Evolutionary conservation across 2,113 vertebrate genomes (phyloP), one percentile per base, ranked within the genome.

Genomic region (Ramphastos sulfuratus): DNA sequence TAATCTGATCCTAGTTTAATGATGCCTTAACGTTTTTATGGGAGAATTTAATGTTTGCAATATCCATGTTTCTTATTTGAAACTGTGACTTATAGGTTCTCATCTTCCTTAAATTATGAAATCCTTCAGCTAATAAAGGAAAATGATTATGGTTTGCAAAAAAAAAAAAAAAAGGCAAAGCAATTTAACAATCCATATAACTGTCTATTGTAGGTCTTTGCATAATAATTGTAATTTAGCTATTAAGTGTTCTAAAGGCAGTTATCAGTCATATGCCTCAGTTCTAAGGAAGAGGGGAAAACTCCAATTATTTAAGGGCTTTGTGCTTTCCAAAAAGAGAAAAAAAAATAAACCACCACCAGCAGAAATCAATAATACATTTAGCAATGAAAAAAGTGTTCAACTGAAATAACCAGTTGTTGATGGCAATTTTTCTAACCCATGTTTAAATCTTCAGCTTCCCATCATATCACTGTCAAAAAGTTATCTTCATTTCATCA

Each of bases 21-120:
- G 98, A 98, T 97, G 98, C 98, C 97, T 98, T 98, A 98, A 98
- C 97, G 96, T 97, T 98, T 98, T 98, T 98, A 98, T 98, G 98
- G 97, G 92, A 84, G 96, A 97, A 97, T 98, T 98, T 98, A 98
- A 98, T 98, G 97, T 98, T 98, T 98, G 97, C 97, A 98, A 98
- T 98, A 98, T 98, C 98, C 97, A 97, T 97, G 96, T 97, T 98
- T 97, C 97, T 98, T 98, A 98, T 98, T 98, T 97, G 97, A 98
- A 98, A 97, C 97, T 96, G 97, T 98, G 98, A 98, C 98, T 98
- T 98, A 98, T 98, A 98, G 97, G 97, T 98, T 98, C 97, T 98
- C 97, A 97, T 98, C 97, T 97, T 97, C 97, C 96, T 98, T 98
- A 98, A 98, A 98, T 98, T 98, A 98, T 98, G 97, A 98, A 98